A percentile compares a stretch with the other conserved stretches of the same genome.
These are phyloP conservation scores for Bovichtus diacanthus DNA, from an alignment of 2,797 vertebrate species.

Conservation along the genomic window DNA sequence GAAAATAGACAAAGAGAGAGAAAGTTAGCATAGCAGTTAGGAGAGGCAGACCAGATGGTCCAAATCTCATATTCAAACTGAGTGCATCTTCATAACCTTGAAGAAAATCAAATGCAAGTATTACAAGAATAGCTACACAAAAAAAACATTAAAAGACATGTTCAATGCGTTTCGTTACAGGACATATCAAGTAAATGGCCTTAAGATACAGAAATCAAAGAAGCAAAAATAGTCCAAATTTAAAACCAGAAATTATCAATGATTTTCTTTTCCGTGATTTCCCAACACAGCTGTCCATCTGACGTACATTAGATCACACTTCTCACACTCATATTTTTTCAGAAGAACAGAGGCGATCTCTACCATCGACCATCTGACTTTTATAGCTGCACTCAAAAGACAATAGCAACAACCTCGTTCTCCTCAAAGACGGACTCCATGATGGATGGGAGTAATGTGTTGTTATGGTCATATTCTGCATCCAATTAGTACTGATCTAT, in stretches of 20 bases:
- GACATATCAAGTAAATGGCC: neutral
- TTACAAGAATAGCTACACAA: neutral
- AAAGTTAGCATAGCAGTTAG: no score
- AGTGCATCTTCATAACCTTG: neutral
- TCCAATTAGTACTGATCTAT: slow-evolving; percentile 95
- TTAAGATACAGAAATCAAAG: neutral
- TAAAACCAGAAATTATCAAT: neutral
- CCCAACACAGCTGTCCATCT: neutral
- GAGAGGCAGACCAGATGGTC: neutral
- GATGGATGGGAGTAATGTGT: slow-evolving; percentile 87
- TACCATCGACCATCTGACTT: slow-evolving; percentile 31
- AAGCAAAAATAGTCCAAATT: neutral
- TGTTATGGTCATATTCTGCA: slow-evolving; percentile 89
- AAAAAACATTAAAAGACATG: neutral
- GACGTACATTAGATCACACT: neutral
- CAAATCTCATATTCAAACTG: neutral
- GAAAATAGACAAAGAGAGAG: neutral
- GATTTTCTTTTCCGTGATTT: neutral
- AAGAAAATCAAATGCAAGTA: neutral
- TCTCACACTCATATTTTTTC: slow-evolving; percentile 13
- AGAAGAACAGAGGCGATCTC: slow-evolving; percentile 21
- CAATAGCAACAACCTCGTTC: slow-evolving; percentile 61
- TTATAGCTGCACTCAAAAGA: slow-evolving; percentile 11
- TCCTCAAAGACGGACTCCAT: slow-evolving; percentile 77
- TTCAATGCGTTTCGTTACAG: neutral